These are phyloP conservation scores for Tetragonula clypearis DNA, from an alignment of 1,140 invertebrate genomes.

Conservation along the genomic window DNA sequence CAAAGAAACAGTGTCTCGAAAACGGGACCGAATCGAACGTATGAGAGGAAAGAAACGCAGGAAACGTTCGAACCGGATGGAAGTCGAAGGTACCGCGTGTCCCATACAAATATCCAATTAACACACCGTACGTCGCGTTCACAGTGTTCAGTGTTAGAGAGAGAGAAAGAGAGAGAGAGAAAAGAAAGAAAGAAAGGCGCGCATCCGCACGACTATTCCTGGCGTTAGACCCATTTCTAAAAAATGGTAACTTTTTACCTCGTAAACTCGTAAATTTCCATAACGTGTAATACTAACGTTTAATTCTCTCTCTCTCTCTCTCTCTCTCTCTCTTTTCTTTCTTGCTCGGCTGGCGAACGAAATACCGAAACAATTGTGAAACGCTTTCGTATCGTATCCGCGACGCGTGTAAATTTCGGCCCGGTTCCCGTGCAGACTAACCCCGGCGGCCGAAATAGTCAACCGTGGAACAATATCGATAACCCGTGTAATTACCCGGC, in stretches of 20 bases:
- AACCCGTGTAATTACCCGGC: constrained; percentile 34
- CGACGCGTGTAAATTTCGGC: neutral
- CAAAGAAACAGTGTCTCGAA: neutral
- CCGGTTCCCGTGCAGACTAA: too few relatives aligned
- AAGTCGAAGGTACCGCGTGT: constrained; percentile 57
- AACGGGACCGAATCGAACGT: neutral
- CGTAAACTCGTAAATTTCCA: too few relatives aligned
- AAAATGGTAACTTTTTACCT: too few relatives aligned
- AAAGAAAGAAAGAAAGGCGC: neutral
- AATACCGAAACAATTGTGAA: neutral
- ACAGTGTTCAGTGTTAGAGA: too few relatives aligned
- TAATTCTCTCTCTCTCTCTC: too few relatives aligned
- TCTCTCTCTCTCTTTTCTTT: too few relatives aligned
- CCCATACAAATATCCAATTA: constrained; percentile 72
- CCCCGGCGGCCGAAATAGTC: neutral
- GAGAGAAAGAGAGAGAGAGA: too few relatives aligned
- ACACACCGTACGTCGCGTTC: constrained; percentile 27
- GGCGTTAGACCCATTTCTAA: too few relatives aligned
- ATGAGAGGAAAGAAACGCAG: neutral
- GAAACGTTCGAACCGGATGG: constrained; percentile 59
- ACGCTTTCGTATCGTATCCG: neutral
- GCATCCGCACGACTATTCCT: too few relatives aligned
- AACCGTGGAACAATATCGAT: constrained; percentile 20
- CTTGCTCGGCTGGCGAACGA: too few relatives aligned
- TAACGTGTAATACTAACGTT: too few relatives aligned